Base-by-base conservation (phyloP, 2,888 invertebrate genomes). In the Poecilobothrus nobilitatus region DNA sequence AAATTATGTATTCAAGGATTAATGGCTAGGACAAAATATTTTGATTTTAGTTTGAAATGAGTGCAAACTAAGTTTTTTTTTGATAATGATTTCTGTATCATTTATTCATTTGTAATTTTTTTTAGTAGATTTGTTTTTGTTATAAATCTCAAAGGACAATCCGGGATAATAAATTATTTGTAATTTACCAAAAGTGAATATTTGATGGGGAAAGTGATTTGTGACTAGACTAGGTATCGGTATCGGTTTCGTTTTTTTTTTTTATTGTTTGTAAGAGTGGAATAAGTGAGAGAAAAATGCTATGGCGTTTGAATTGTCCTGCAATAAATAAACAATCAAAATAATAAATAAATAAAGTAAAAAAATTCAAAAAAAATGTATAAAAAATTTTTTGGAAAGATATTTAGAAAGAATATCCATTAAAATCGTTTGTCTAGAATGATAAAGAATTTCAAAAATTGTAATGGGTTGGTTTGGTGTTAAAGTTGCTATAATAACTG, bases 161-260 rank as follows among this genome's bases (percentile, higher is more conserved):
- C 53, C 53, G 18, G 53, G 53, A 53, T 53, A 53, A 53, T 53
- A 53, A 53, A 53, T 53, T 53, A 53, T 53, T 53, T 53, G 53
- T 53, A 53, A 53, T 53, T 53, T 53, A 53, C 53, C 53, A 15
- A 53, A 53, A 53, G 53, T 53, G 53, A 53, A 53, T 53, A 53
- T 53, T 53, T 53, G 53, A 53, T 53, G 53, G 53, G 53, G 53
- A 53, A 53, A 53, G 53, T 53, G 53, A 53, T 53, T 53, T 53
- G 53, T 53, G 53, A 53, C 53, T 53, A 53, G 53, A 53, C 53
- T 15, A 18, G 53, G 53, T 53, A 53, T 53, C n/a, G 2, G 5
- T 53, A 15, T 53, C 53, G n/a, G 7, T 53, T 53, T 53, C n/a
- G 15, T 37, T 37, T 9, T 4, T 37, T 53, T 53, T 44, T 44